Conservation (phyloP, 2,888 invertebrate genomes). For the Trichacis sp. region DNA sequence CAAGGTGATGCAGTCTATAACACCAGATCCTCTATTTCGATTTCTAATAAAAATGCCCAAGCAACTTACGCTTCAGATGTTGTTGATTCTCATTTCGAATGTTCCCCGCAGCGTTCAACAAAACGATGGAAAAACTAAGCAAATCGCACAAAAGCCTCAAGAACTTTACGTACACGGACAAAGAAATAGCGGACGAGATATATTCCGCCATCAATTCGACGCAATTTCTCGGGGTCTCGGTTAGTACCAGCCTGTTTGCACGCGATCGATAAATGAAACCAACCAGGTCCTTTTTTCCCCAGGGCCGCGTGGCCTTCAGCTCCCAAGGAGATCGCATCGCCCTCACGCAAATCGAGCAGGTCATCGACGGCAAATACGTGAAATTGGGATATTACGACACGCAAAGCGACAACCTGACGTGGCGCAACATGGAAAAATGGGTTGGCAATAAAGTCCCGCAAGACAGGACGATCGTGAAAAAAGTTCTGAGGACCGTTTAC, state of each 20-base stretch:
- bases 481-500: constrained; percentile 87
- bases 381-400: constrained; percentile 97
- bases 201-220: constrained; percentile 99
- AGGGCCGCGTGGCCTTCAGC: constrained; percentile 98
- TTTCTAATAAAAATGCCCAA: no score
- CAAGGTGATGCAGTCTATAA: no score
- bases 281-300: constrained; percentile 48
- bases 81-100: no score
- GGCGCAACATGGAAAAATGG: constrained; percentile 93
- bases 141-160: constrained; percentile 87
- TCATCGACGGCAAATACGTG: constrained; percentile 93
- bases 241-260: no score
- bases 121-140: constrained; percentile 90
- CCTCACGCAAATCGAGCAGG: constrained; percentile 97
- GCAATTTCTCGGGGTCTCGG: constrained; percentile 97
- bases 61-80: no score
- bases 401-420: constrained; percentile 93
- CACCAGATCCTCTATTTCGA: no score
- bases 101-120: constrained; percentile 96
- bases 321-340: constrained; percentile 99
- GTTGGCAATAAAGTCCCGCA: constrained; percentile 92
- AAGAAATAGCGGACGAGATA: constrained; percentile 94
- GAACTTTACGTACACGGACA: constrained; percentile 96
- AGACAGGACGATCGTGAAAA: constrained; percentile 91
- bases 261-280: not conserved